These are phyloP conservation scores for Tetanocera ferruginea DNA, from an alignment of 2,888 invertebrate species.

Conservation along the genomic window DNA sequence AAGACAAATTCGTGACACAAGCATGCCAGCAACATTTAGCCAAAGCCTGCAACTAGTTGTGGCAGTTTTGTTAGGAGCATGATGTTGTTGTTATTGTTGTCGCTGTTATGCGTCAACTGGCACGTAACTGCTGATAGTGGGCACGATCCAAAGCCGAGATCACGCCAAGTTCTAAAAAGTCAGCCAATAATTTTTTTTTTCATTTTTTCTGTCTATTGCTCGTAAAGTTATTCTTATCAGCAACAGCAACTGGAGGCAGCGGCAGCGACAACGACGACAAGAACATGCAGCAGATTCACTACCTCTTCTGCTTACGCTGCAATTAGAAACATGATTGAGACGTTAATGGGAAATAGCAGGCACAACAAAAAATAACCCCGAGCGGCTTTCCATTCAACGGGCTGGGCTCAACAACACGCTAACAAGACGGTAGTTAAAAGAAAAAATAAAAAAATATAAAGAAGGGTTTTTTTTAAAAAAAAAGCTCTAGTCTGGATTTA, in stretches of 20 bases:
- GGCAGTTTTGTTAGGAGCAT: not conserved
- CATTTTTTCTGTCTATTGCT: not conserved
- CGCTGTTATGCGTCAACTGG: conserved; percentile 34
- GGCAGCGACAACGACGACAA: conserved; percentile 30
- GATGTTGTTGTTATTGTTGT: not conserved
- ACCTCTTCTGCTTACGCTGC: conserved; percentile 50
- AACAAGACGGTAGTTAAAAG: not conserved
- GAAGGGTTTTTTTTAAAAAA: not conserved
- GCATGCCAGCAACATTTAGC: conserved; percentile 25
- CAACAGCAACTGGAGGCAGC: conserved; percentile 37
- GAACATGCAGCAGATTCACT: conserved; percentile 30
- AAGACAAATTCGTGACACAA: conserved; percentile 40
- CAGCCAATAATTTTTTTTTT: not conserved
- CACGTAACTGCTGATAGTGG: conserved; percentile 36
- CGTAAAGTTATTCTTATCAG: not conserved
- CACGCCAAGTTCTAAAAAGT: conserved; percentile 20
- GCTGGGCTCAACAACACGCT: not conserved
- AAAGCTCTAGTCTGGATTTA: not conserved
- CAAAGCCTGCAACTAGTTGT: not conserved
- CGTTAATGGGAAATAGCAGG: conserved; percentile 7
- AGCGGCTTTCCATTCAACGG: not conserved
- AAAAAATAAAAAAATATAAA: not conserved
- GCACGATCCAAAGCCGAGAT: conserved; percentile 26
- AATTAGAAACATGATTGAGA: conserved; percentile 37
- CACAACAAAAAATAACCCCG: not conserved